These are phyloP conservation scores for Myiothlypis chrysogaster DNA, from an alignment of 2,797 vertebrate genomes.

Conservation along the genomic window DNA sequence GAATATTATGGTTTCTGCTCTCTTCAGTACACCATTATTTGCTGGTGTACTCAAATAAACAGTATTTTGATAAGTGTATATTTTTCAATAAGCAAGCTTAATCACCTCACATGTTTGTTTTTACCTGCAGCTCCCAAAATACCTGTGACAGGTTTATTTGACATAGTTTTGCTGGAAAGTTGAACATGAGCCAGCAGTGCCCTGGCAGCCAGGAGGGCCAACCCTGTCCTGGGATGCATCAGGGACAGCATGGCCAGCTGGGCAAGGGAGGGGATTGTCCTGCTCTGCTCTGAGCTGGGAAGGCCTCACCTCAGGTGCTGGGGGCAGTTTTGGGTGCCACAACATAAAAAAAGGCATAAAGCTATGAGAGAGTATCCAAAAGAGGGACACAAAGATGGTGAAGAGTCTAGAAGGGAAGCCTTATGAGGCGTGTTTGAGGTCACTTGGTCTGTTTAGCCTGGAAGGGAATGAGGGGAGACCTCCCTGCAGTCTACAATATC, in stretches of 20 bases:
- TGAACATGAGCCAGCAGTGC: background rate
- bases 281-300: rapidly evolving
- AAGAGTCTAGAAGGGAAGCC: background rate
- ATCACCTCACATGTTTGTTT: background rate
- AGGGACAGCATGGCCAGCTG: rapidly evolving
- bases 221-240: rapidly evolving
- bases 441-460: background rate
- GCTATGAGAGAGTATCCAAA: background rate
- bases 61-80: background rate
- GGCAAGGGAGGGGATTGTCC: background rate
- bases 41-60: background rate
- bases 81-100: background rate
- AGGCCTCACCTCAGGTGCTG: rapidly evolving
- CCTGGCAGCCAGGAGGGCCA: background rate
- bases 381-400: background rate
- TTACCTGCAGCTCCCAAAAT: background rate
- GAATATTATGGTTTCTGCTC: background rate
- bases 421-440: background rate
- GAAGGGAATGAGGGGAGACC: background rate
- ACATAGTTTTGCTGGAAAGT: background rate
- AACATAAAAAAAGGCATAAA: background rate
- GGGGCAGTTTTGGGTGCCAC: background rate
- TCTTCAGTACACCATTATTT: background rate
- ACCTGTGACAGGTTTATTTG: background rate
- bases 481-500: background rate